Evolutionary conservation across 2,113 vertebrate species (phyloP), one percentile per base, ranked within the genome.

Genomic region (Myiopsitta monachus): DNA sequence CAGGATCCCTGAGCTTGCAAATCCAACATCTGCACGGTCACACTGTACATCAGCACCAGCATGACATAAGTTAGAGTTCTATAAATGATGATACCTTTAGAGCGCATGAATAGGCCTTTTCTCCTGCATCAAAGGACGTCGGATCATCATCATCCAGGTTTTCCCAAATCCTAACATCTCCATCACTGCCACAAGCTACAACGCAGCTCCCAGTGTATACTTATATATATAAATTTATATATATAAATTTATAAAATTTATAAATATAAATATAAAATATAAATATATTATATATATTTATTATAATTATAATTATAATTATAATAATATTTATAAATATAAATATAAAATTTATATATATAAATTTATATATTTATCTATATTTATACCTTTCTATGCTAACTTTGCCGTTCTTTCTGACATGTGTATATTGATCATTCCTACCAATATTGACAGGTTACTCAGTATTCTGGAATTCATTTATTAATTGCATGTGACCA

Each of bases 81-180:
- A 36, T 18, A 54, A 74, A 72, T 31, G 8, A 3, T 1, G 4
- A 52, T 94, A 99, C 99, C 98, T 98, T 99, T 6, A 99, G 96
- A 36, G 99, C 98, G 22, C 99, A 98, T 0, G 99, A 99, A 91
- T 98, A 99, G 13, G 98, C 99, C 96, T 99, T 99, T 84, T 99
- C 99, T 84, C 99, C 99, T 15, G 99, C 99, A 1, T 97, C 99
- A 95, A 99, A 99, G 87, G 99, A 99, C 93, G 98, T 99, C 0
- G 99, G 99, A 78, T 99, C 99, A 13, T 99, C 99, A 1, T 99
- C 99, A 55, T 99, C 99, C 92, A 99, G 96, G 95, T 98, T 97
- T 94, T 99, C 99, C 99, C 99, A 99, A 79, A 99, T 99, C 41
- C 99, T 98, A 33, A 99, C 98, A 28, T 99, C 99, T 85, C 99